Evolutionary conservation across 1,140 invertebrate genomes (phyloP).

Genomic region (Solenopsis invicta): DNA sequence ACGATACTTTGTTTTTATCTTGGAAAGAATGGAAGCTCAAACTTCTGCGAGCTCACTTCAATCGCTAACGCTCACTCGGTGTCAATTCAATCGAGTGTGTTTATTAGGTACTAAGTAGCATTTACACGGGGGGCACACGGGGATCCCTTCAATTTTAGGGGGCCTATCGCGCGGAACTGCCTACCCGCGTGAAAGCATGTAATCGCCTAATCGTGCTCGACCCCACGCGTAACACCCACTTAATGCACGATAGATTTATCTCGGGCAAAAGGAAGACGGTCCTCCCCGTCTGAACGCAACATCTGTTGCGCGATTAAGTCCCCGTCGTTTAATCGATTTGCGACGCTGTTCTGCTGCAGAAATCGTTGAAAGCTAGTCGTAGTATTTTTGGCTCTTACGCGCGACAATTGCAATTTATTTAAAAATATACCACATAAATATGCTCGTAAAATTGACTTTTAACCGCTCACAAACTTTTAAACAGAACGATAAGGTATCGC

Average conservation of each 20-base stretch:
- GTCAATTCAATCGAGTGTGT: constrained; percentile 64
- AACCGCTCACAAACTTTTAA: constrained; percentile 11
- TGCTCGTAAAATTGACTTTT: constrained; percentile 13
- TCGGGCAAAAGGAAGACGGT: constrained; percentile 58
- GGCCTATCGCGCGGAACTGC: constrained; percentile 11
- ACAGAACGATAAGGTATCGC: constrained; percentile 35
- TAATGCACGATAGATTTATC: constrained; percentile 65
- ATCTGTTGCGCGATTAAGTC: constrained; percentile 62
- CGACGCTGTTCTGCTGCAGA: not conserved
- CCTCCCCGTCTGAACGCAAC: constrained; percentile 48
- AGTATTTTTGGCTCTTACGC: not conserved
- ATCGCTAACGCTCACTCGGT: not conserved
- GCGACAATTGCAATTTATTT: constrained; percentile 12
- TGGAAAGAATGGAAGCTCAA: not conserved
- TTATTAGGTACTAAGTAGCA: constrained; percentile 41
- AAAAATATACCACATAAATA: constrained; percentile 7
- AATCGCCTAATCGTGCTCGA: constrained; percentile 63
- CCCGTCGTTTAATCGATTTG: constrained; percentile 34
- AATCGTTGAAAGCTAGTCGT: not conserved
- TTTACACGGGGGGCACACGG: constrained; percentile 11
- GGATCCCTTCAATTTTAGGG: constrained; percentile 26
- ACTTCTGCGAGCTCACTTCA: not conserved
- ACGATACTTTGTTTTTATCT: not conserved
- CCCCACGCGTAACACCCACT: constrained; percentile 69
- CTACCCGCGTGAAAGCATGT: constrained; percentile 57